Percentiles rank a stretch among this genome's conserved stretches.
phyloP scores from a whole-genome alignment of 2,797 vertebrate genomes.

The Characodon lateralis region DNA sequence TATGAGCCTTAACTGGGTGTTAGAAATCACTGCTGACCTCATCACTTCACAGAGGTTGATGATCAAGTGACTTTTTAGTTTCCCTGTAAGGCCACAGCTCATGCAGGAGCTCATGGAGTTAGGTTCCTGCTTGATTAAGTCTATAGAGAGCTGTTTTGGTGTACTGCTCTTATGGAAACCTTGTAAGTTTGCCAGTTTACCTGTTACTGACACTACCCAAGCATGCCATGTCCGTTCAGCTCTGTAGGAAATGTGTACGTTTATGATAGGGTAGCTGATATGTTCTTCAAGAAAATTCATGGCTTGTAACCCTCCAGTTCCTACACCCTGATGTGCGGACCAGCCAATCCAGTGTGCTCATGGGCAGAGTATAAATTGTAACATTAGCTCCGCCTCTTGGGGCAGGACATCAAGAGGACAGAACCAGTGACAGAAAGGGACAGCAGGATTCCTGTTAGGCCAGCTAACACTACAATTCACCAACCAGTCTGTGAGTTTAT shows the following conservation, averaged over 20 bases:
- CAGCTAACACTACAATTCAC: conserved; percentile 82
- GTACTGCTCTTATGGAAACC: conserved; percentile 23
- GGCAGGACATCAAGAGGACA: conserved; percentile 44
- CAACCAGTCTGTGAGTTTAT: conserved; percentile 70
- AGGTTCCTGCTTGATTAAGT: conserved; percentile 1
- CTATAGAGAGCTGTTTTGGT: conserved; percentile 17
- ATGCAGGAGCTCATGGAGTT: conserved; percentile 9
- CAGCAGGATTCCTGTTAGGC: conserved; percentile 78
- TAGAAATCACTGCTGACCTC: conserved; percentile 22
- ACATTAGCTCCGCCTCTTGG: conserved; percentile 49
- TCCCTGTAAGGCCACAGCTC: conserved; percentile 1
- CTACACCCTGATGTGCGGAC: conserved; percentile 70
- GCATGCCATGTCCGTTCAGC: conserved; percentile 36
- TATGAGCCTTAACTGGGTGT: conserved; percentile 6
- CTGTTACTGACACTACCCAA: conserved; percentile 45
- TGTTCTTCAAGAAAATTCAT: conserved; percentile 77
- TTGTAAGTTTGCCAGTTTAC: conserved; percentile 69
- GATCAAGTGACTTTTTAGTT: not conserved
- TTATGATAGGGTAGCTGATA: conserved; percentile 74
- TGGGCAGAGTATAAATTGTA: conserved; percentile 35
- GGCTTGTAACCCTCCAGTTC: conserved; percentile 76
- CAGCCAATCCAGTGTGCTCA: conserved; percentile 74
- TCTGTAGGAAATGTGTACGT: conserved; percentile 58
- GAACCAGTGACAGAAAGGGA: conserved; percentile 59
- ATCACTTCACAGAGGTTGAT: not conserved